A percentile compares a stretch with the other conserved stretches of the same genome.
Conservation (phyloP, 2,113 vertebrate species). For the Sorex araneus region DNA sequence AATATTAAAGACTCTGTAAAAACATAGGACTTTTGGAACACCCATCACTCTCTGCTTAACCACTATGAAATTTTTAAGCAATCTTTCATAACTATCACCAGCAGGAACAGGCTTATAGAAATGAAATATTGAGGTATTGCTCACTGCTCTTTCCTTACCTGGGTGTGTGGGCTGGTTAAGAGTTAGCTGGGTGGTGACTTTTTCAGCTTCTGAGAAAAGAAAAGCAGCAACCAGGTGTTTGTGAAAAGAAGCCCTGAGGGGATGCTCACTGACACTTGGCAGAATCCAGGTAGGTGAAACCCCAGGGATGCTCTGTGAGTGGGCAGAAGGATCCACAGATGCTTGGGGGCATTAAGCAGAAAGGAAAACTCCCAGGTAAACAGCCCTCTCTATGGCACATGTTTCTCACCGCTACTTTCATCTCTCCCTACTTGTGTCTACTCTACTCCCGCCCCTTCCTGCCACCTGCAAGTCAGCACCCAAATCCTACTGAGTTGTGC, state of each 20-base stretch:
- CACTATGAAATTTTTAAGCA: neutral
- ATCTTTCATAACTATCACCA: neutral
- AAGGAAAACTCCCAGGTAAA: neutral
- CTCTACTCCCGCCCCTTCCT: neutral
- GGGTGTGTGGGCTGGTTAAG: neutral
- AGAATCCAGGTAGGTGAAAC: neutral
- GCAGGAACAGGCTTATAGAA: neutral
- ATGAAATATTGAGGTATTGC: too few species aligned
- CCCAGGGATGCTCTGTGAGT: neutral
- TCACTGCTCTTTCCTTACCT: neutral
- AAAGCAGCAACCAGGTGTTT: neutral
- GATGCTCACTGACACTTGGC: neutral
- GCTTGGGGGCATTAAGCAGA: neutral
- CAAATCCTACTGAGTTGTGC: neutral
- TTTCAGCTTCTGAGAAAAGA: neutral
- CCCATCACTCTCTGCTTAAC: too few species aligned
- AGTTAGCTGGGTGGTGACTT: neutral
- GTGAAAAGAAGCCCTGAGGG: neutral
- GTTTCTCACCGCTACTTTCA: neutral
- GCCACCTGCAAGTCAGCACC: neutral
- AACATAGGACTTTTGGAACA: neutral
- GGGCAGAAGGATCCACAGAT: neutral
- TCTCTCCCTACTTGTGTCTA: neutral
- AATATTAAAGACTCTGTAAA: conserved; percentile 25
- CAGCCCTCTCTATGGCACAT: neutral